Conservation (phyloP, 2,797 vertebrate genomes). For the Macroramphosus scolopax region DNA sequence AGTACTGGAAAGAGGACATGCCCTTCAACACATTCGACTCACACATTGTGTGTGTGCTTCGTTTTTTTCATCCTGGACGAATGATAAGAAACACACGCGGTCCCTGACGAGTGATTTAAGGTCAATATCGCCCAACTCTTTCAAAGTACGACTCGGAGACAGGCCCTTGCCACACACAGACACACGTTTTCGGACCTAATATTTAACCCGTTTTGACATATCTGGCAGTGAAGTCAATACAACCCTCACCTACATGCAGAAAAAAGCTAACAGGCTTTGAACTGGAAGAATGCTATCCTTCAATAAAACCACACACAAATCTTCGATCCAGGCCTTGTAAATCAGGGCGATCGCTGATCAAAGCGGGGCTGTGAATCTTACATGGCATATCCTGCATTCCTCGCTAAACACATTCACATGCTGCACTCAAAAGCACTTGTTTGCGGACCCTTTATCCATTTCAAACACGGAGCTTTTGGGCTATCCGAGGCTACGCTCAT, state of each 20-base stretch:
- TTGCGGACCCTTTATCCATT: slow-evolving; percentile 58
- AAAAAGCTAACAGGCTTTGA: slow-evolving; percentile 63
- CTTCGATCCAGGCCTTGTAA: slow-evolving; percentile 70
- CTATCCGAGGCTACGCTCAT: slow-evolving; percentile 34
- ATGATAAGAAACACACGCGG: slow-evolving; percentile 43
- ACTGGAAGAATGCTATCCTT: slow-evolving; percentile 42
- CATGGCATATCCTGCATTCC: slow-evolving; percentile 77
- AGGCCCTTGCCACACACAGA: slow-evolving; percentile 34
- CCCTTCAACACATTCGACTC: background rate
- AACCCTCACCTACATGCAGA: slow-evolving; percentile 43
- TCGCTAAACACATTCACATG: slow-evolving; percentile 79
- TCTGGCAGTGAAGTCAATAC: slow-evolving; percentile 35
- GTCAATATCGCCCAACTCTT: slow-evolving; percentile 36
- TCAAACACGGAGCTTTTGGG: slow-evolving; percentile 26
- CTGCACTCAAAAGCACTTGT: slow-evolving; percentile 54
- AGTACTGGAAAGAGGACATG: too few relatives aligned
- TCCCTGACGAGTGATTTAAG: slow-evolving; percentile 45
- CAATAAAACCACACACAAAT: slow-evolving; percentile 69
- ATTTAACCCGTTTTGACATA: slow-evolving; percentile 47
- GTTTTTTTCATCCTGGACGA: slow-evolving; percentile 8
- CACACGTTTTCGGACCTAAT: slow-evolving; percentile 33
- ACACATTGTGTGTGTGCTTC: slow-evolving; percentile 17
- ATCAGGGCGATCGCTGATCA: slow-evolving; percentile 73
- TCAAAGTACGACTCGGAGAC: slow-evolving; percentile 27
- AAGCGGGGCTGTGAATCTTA: slow-evolving; percentile 73